A percentile compares a stretch with the other conserved stretches of the same genome.
Conservation (phyloP, 2,888 invertebrate species). For the Cheilosia variabilis region DNA sequence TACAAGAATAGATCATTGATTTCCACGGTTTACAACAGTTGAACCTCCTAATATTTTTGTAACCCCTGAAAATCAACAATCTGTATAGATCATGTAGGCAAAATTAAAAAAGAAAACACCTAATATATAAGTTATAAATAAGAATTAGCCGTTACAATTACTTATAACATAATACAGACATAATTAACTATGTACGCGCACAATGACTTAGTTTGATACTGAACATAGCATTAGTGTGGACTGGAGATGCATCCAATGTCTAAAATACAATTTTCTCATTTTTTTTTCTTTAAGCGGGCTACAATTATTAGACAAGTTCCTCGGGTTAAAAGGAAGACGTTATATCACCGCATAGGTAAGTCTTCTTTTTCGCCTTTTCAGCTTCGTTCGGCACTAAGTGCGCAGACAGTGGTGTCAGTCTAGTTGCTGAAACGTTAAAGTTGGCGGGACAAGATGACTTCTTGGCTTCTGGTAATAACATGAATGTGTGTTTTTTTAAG, state of each 20-base stretch:
- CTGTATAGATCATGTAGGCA: no score
- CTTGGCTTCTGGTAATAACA: constrained; percentile 28
- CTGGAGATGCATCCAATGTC: constrained; percentile 35
- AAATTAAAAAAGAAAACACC: no score
- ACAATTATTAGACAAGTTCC: constrained; percentile 53
- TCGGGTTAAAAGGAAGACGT: constrained; percentile 53
- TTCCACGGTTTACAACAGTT: no score
- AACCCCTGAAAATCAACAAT: no score
- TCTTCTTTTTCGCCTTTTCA: constrained; percentile 59
- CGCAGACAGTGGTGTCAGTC: constrained; percentile 24
- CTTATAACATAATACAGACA: background rate
- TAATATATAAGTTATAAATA: no score
- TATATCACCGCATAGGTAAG: constrained; percentile 53
- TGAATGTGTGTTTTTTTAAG: constrained; percentile 13
- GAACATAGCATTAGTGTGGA: constrained; percentile 41
- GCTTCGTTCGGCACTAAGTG: constrained; percentile 28
- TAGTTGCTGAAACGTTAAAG: constrained; percentile 18
- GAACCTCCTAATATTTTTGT: no score
- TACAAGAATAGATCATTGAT: no score
- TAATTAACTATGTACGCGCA: background rate
- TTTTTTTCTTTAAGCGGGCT: constrained; percentile 69
- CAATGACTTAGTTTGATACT: constrained; percentile 29
- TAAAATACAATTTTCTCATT: constrained; percentile 59
- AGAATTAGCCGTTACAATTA: no score
- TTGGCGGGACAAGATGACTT: constrained; percentile 17